Conservation (phyloP, 2,797 vertebrate genomes). For the Sebastes minor region DNA sequence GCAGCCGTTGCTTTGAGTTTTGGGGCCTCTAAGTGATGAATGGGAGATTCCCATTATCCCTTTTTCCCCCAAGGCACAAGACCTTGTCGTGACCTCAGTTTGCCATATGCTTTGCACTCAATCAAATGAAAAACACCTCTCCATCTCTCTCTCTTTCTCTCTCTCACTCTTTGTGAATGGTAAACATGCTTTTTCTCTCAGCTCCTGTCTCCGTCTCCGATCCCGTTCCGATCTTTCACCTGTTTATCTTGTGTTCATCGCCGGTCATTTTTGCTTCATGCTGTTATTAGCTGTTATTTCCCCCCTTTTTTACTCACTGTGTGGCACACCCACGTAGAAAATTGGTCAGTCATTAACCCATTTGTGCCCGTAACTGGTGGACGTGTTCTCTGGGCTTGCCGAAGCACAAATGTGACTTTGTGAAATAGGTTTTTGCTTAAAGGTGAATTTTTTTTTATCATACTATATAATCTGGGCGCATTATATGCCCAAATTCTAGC, state of each 20-base stretch:
- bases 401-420: too few species aligned
- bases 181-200: background rate
- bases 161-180: background rate
- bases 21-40: background rate
- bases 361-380: too few species aligned
- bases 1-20: background rate
- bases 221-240: background rate
- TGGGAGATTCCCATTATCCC: conserved; percentile 7
- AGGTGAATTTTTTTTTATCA: too few species aligned
- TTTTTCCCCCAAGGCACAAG: background rate
- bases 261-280: background rate
- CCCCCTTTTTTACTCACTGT: background rate
- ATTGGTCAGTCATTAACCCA: background rate
- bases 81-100: background rate
- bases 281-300: too few species aligned
- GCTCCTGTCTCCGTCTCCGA: too few species aligned
- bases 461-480: too few species aligned
- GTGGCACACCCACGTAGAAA: background rate
- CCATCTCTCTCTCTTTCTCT: background rate
- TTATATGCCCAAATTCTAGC: too few species aligned
- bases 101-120: conserved; percentile 4
- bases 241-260: background rate
- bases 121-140: background rate
- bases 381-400: too few species aligned
- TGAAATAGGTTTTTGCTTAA: too few species aligned